These are phyloP conservation scores for Asteroscopus sphinx DNA, from an alignment of 2,888 invertebrate genomes.

Conservation along the genomic window DNA sequence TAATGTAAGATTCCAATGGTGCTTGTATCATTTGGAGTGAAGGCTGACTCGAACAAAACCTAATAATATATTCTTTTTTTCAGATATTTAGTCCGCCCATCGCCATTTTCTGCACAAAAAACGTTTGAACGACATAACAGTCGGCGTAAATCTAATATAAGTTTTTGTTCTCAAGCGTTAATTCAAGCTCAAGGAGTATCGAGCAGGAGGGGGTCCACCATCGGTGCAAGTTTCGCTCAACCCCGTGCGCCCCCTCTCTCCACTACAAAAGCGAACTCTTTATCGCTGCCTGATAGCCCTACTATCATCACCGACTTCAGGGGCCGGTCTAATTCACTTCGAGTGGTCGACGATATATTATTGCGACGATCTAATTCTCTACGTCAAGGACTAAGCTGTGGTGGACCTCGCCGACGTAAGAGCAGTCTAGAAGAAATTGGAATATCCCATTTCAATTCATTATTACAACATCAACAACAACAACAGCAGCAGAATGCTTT, in stretches of 20 bases:
- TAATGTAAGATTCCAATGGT: slow-evolving; percentile 92
- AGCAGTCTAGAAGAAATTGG: slow-evolving; percentile 96
- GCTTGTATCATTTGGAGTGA: background rate
- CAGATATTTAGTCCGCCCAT: slow-evolving; percentile 97
- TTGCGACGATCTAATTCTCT: slow-evolving; percentile 95
- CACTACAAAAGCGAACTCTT: slow-evolving; percentile 96
- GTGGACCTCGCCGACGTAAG: slow-evolving; percentile 92
- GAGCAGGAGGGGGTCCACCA: slow-evolving; percentile 92
- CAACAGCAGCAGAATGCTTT: slow-evolving; percentile 93
- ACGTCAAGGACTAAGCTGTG: slow-evolving; percentile 93
- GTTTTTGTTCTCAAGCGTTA: slow-evolving; percentile 95
- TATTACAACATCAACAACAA: slow-evolving; percentile 89
- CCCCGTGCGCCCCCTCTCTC: slow-evolving; percentile 94
- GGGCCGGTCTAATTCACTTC: slow-evolving; percentile 95
- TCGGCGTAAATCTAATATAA: slow-evolving; percentile 96
- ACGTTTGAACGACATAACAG: slow-evolving; percentile 98
- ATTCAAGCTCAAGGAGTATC: slow-evolving; percentile 88
- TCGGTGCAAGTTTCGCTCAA: slow-evolving; percentile 91
- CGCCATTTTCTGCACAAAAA: slow-evolving; percentile 98
- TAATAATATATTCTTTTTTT: slow-evolving; percentile 53
- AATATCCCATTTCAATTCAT: slow-evolving; percentile 93
- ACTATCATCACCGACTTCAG: slow-evolving; percentile 94
- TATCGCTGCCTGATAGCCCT: slow-evolving; percentile 96
- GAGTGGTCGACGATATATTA: slow-evolving; percentile 96
- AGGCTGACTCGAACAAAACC: background rate